These are phyloP conservation scores for Platysteira castanea DNA, from an alignment of 2,113 vertebrate genomes.

Conservation along the genomic window DNA sequence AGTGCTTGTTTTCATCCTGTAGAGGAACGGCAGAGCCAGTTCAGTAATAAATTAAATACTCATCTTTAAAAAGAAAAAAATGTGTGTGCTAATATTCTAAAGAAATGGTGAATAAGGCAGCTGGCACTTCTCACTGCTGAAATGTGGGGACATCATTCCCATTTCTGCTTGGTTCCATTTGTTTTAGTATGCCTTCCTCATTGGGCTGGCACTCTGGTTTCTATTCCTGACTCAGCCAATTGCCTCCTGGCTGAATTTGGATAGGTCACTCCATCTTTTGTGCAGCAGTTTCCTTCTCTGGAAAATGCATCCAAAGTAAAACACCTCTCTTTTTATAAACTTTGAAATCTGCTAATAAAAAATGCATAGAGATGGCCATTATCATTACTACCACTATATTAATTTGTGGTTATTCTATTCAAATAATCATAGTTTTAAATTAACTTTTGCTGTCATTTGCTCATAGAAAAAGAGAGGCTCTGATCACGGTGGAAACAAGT, in stretches of 20 bases:
- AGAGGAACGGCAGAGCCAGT: background rate
- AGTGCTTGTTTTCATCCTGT: constrained; percentile 36
- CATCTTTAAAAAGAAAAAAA: background rate
- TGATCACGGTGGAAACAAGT: background rate
- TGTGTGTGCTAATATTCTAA: background rate
- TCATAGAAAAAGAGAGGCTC: background rate
- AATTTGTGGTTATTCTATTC: background rate
- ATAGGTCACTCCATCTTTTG: constrained; percentile 12
- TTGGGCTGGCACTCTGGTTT: background rate
- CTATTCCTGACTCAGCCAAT: background rate
- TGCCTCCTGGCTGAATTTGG: constrained; percentile 5
- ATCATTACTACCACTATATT: background rate
- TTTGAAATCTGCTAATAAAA: background rate
- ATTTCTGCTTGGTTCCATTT: background rate
- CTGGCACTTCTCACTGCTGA: background rate
- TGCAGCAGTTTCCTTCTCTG: background rate
- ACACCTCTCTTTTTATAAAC: background rate
- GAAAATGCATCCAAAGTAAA: background rate
- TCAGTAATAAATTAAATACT: background rate
- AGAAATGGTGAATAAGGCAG: background rate
- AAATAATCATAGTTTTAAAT: background rate
- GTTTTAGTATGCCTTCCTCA: background rate
- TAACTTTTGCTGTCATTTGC: background rate
- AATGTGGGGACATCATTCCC: background rate
- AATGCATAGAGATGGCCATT: background rate